Evolutionary conservation across 2,888 invertebrate species (phyloP), one percentile per base, ranked within the genome.

Genomic region (Ormyrus thymus): DNA sequence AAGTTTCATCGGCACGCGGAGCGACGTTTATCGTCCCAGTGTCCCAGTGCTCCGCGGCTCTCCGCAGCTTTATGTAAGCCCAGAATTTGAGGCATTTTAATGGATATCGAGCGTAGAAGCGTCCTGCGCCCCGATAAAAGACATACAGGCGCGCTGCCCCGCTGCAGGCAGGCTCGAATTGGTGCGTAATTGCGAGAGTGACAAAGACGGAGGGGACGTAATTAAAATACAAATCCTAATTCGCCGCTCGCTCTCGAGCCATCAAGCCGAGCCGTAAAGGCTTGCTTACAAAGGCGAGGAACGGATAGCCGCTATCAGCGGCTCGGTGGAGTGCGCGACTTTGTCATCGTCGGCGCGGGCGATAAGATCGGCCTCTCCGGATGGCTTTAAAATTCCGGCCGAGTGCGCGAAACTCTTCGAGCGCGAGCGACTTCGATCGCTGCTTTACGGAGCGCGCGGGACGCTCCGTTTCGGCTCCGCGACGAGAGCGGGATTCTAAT

Each of bases 401-500:
- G 29, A 11, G 62, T 50, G n/a, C 50, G 15, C 6, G 64, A 15
- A 7, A 7, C 62, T 62, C 50, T 50, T 64, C 64, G 64, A 64
- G 9, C 0, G n/a, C 29, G 55, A 9, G 29, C 11, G 9, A 11
- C 29, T 7, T 43, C 13, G 46, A 48, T 64, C n/a, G 46, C 13
- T 64, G 11, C 13, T 53, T 51, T 53, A 43, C 43, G 13, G 7
- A 15, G 13, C 15, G 7, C 5, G 6, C 11, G 0, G 46, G 45
- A n/a, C 10, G 1, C 29, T 2, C 1, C 2, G 29, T 29, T 29
- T 29, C 29, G 29, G 29, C 29, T 29, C 2, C 2, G 61, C 8
- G 61, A 64, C 64, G 15, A 64, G 64, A 48, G 13, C 50, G 48
- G 64, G 48, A 48, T 64, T 64, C 64, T 64, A 64, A 64, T 64